phyloP scores from a whole-genome alignment of 2,888 invertebrate species.

The Operophtera brumata region DNA sequence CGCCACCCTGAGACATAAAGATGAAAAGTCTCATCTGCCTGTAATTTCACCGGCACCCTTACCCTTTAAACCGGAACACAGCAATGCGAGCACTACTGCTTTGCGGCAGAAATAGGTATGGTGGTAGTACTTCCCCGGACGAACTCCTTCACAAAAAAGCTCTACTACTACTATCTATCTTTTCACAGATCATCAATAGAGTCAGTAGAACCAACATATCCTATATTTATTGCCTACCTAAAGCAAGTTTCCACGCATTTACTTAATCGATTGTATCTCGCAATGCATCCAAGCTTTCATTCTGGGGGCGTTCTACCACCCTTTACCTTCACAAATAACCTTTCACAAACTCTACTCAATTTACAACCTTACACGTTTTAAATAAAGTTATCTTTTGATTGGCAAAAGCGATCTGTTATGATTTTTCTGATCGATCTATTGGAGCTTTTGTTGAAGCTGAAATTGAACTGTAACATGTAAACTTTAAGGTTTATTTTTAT shows the following conservation, averaged over 20 bases:
- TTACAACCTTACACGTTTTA: slow-evolving; percentile 35
- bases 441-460: slow-evolving; percentile 19
- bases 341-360: slow-evolving; percentile 35
- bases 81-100: no score
- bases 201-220: no score
- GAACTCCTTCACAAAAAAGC: no score
- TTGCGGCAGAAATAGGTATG: no score
- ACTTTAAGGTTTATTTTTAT: slow-evolving; percentile 39
- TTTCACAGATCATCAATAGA: no score
- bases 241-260: slow-evolving; percentile 57
- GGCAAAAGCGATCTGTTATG: slow-evolving; percentile 30
- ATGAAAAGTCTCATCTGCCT: no score
- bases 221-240: not conserved
- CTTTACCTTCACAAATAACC: slow-evolving; percentile 58
- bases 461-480: slow-evolving; percentile 30
- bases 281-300: slow-evolving; percentile 48
- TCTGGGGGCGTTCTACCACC: slow-evolving; percentile 60
- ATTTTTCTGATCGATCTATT: slow-evolving; percentile 32
- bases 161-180: no score
- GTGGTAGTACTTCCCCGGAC: no score
- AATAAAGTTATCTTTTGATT: slow-evolving; percentile 41
- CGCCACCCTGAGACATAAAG: no score
- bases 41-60: no score
- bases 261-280: slow-evolving; percentile 49
- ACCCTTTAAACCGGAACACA: no score